These are phyloP conservation scores for Catocala fraxini DNA, from an alignment of 2,888 invertebrate genomes.

Conservation along the genomic window DNA sequence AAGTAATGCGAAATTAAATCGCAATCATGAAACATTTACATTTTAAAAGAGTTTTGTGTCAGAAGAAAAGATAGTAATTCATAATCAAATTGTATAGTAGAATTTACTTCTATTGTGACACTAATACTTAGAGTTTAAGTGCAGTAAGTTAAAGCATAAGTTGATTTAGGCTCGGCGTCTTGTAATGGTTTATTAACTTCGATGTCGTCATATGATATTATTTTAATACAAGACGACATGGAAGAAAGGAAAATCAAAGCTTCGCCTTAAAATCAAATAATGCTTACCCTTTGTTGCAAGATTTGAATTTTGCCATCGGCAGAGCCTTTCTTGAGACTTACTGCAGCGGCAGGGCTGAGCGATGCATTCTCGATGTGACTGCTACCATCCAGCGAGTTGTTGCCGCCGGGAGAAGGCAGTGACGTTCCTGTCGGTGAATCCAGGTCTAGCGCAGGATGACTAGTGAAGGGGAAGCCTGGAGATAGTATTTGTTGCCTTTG, in stretches of 20 bases:
- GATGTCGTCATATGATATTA: constrained; percentile 63
- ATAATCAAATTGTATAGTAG: constrained; percentile 64
- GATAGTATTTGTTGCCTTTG: constrained; percentile 89
- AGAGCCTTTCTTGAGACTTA: constrained; percentile 90
- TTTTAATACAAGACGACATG: constrained; percentile 61
- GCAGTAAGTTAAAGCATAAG: constrained; percentile 84
- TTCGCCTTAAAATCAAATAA: constrained; percentile 88
- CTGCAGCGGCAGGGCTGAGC: constrained; percentile 90
- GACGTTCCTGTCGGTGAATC: constrained; percentile 93
- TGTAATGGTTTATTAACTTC: constrained; percentile 68
- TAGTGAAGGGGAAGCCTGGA: constrained; percentile 89
- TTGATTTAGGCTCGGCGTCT: constrained; percentile 87
- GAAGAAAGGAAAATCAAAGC: constrained; percentile 80
- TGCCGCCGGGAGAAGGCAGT: constrained; percentile 93
- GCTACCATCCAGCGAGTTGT: constrained; percentile 90
- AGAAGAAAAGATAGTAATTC: constrained; percentile 45
- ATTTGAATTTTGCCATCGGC: constrained; percentile 89
- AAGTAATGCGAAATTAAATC: constrained; percentile 12
- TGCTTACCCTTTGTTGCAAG: constrained; percentile 96
- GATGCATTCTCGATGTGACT: constrained; percentile 87
- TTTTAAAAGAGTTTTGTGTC: constrained; percentile 39
- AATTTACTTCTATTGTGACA: constrained; percentile 62
- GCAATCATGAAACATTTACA: constrained; percentile 25
- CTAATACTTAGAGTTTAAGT: constrained; percentile 52
- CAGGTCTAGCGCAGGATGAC: constrained; percentile 91